phyloP scores from a whole-genome alignment of 1,140 invertebrate species.

The Contarinia nasturtii region DNA sequence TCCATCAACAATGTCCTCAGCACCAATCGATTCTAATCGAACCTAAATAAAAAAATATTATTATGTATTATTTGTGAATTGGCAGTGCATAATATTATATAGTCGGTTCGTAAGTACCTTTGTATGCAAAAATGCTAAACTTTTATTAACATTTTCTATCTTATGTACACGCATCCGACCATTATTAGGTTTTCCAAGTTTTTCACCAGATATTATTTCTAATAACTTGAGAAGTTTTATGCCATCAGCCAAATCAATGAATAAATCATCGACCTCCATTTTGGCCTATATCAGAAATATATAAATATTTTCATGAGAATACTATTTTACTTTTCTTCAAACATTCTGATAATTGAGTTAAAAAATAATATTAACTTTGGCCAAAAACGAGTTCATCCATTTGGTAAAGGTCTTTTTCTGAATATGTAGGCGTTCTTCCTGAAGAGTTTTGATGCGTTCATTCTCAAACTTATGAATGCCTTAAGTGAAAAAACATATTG shows the following conservation, averaged over 20 bases:
- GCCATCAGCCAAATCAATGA: slow-evolving; percentile 89
- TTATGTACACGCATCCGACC: slow-evolving; percentile 96
- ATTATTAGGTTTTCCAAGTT: slow-evolving; percentile 89
- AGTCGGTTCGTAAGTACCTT: too few relatives aligned
- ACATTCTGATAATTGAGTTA: too few relatives aligned
- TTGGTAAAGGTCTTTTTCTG: slow-evolving; percentile 99
- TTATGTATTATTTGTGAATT: background rate
- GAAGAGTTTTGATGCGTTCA: slow-evolving; percentile 85
- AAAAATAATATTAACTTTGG: too few relatives aligned
- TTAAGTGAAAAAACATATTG: too few relatives aligned
- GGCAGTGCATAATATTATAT: background rate
- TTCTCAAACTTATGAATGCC: slow-evolving; percentile 88
- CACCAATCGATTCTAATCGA: slow-evolving; percentile 91
- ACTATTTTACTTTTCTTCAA: too few relatives aligned
- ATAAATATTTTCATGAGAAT: background rate
- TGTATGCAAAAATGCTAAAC: slow-evolving; percentile 89
- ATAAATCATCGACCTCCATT: slow-evolving; percentile 94
- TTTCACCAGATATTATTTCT: slow-evolving; percentile 97
- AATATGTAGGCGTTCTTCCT: slow-evolving; percentile 91
- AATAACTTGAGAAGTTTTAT: slow-evolving; percentile 88
- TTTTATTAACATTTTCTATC: slow-evolving; percentile 98
- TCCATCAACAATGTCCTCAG: slow-evolving; percentile 97
- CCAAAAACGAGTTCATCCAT: slow-evolving; percentile 98
- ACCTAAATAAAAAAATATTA: slow-evolving; percentile 36
- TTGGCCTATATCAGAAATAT: slow-evolving; percentile 46